Evolutionary conservation across 2,888 invertebrate genomes (phyloP), one percentile per base, ranked within the genome.

Genomic region (Plagodis dolabraria): DNA sequence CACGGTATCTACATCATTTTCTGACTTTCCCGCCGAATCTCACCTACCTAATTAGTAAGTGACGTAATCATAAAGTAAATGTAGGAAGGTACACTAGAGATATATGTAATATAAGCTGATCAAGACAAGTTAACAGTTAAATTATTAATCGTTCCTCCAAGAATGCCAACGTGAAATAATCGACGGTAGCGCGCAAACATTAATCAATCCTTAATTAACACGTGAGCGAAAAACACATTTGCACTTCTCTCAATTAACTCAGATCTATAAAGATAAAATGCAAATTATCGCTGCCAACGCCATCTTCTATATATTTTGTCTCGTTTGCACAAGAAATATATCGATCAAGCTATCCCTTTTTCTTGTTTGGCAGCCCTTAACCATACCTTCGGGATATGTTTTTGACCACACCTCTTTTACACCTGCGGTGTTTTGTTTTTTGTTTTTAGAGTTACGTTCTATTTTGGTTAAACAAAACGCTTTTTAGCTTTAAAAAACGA

Each of bases 161-260:
- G 10, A 60, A 60, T 53, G 46, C 58, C 60, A 65, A 62, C 58
- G 49, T 52, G 47, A 79, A 80, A 74, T 76, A 81, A 80, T 75
- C 77, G 75, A 71, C 83, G 74, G 86, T 83, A 84, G 86, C 85
- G 60, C 47, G 69, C 60, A 63, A 64, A 73, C 85, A 88, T 90
- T 85, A 81, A 91, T 92, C 91, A 90, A 78, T 70, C 65, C 62
- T 73, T 89, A 90, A 90, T 89, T 87, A 89, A 85, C 79, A 68
- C 72, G 71, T 71, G 72, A 72, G 75, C 75, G 72, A 77, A 78
- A 82, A 82, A 81, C 77, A 77, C 77, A 82, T 85, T 84, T 82
- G 77, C 83, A 81, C 80, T 80, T 80, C 80, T 80, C 82, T 80
- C 86, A 89, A 88, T 89, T 90, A 88, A 85, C 74, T 70, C 78